Percentiles rank a stretch among this genome's conserved stretches.
phyloP scores from a whole-genome alignment of 1,140 invertebrate species.

The Calephelis virginiensis region DNA sequence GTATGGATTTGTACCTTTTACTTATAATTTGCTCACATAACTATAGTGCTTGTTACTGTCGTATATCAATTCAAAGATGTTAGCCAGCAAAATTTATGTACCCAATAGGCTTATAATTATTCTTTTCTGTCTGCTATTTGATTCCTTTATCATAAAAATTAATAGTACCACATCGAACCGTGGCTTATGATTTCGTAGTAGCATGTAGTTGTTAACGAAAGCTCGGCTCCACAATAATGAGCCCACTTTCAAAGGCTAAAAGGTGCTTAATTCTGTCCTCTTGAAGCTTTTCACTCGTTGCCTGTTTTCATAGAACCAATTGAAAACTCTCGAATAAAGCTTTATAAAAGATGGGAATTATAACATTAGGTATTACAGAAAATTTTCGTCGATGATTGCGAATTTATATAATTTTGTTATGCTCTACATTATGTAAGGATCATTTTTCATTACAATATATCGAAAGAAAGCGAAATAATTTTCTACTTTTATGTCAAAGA shows the following conservation, averaged over 20 bases:
- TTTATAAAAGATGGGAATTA: neutral
- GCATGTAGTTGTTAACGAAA: conserved; percentile 34
- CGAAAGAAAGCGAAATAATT: no score
- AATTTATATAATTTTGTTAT: no score
- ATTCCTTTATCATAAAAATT: neutral
- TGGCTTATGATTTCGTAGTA: conserved; percentile 19
- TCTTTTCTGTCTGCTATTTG: neutral
- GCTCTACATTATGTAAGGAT: no score
- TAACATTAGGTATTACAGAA: neutral
- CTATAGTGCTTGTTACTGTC: no score
- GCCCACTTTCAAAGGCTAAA: conserved; percentile 38
- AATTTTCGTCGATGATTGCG: no score
- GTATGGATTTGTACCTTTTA: no score
- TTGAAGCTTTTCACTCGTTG: conserved; percentile 1
- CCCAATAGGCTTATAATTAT: no score
- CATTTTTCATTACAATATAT: no score
- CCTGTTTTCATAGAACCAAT: conserved; percentile 2
- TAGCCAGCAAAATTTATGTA: no score
- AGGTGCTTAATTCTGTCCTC: conserved; percentile 32
- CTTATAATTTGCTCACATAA: no score
- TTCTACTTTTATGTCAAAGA: no score
- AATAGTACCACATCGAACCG: conserved; percentile 4
- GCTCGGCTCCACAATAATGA: conserved; percentile 35
- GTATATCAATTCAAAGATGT: no score
- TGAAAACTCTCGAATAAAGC: neutral